phyloP scores from a whole-genome alignment of 2,113 vertebrate species.

The Cheilinus undulatus region DNA sequence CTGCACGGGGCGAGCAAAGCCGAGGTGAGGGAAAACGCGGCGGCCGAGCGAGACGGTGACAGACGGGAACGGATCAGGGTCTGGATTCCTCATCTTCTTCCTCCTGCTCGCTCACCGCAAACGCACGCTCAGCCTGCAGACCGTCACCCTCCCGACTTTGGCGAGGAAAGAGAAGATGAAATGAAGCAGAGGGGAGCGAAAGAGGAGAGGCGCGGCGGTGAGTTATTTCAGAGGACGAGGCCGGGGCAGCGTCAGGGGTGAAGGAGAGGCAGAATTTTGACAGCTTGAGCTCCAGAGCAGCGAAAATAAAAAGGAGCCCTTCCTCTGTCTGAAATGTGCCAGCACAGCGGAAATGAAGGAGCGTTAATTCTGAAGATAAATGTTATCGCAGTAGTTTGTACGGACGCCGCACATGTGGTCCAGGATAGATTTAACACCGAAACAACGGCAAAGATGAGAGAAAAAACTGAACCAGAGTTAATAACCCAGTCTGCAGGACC shows the following conservation, averaged over 20 bases:
- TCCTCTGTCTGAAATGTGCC: conserved; percentile 50
- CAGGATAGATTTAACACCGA: conserved; percentile 42
- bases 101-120: conserved; percentile 14
- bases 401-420: conserved; percentile 32
- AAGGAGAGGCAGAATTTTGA: conserved; percentile 64
- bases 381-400: conserved; percentile 66
- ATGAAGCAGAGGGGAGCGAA: neutral
- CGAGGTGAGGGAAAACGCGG: conserved; percentile 13
- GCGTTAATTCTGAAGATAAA: conserved; percentile 64
- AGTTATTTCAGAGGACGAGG: conserved; percentile 46
- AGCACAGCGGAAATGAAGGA: conserved; percentile 55
- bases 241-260: conserved; percentile 52
- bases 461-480: conserved; percentile 22
- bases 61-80: conserved; percentile 50
- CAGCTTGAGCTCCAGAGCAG: conserved; percentile 50
- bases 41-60: conserved; percentile 49
- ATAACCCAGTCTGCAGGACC: neutral
- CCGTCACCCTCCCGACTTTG: conserved; percentile 18
- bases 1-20: conserved; percentile 22
- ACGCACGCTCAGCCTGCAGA: conserved; percentile 20
- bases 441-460: conserved; percentile 2
- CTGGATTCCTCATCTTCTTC: conserved; percentile 72
- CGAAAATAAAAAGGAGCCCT: conserved; percentile 30
- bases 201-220: conserved; percentile 15
- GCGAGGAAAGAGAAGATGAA: conserved; percentile 10